Conservation (phyloP, 2,113 vertebrate genomes). For the Bos indicus region DNA sequence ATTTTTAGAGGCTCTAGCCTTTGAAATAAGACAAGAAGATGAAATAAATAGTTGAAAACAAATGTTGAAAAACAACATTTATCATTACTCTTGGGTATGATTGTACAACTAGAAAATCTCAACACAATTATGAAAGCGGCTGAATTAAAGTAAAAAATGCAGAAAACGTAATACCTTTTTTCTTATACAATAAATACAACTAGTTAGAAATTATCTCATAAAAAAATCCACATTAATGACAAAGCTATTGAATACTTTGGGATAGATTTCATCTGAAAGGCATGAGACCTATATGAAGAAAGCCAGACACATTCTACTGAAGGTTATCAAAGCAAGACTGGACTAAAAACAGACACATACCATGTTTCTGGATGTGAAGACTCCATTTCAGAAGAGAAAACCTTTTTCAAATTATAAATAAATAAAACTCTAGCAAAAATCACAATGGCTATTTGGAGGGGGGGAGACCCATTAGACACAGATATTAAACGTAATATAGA, state of each 20-base stretch:
- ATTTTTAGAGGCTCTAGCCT: background rate
- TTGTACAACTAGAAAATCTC: background rate
- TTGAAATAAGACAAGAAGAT: background rate
- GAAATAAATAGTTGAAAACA: background rate
- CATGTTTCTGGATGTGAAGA: background rate
- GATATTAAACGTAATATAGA: background rate
- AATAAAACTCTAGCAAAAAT: background rate
- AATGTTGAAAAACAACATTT: background rate
- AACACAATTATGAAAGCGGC: background rate
- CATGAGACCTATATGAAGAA: background rate
- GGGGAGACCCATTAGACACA: background rate
- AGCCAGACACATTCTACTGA: rapidly evolving
- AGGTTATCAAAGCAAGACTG: background rate
- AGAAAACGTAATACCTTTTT: background rate
- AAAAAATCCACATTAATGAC: background rate
- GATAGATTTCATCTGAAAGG: background rate
- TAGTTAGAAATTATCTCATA: background rate
- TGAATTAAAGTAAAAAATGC: background rate
- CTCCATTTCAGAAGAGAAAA: background rate
- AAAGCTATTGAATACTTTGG: background rate
- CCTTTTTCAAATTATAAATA: background rate
- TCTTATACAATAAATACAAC: background rate
- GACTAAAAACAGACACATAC: rapidly evolving
- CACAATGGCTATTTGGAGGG: background rate
- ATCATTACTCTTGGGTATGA: background rate